Base-by-base conservation (phyloP, 2,113 vertebrate genomes). In the Notothenia coriiceps region DNA sequence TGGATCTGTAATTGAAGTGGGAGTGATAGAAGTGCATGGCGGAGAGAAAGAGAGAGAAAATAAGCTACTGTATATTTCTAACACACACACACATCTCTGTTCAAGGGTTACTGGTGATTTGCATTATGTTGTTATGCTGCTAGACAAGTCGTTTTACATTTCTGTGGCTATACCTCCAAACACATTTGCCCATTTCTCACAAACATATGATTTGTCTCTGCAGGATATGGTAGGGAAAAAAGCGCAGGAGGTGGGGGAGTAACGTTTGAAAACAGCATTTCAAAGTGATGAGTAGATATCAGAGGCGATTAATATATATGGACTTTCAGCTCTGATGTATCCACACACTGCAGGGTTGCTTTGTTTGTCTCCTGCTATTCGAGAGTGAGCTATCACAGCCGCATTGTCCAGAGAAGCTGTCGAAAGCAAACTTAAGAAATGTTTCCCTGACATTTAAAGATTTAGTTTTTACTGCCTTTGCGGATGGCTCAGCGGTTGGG, bases 391-490 rank as follows among this genome's bases (percentile, higher is more conserved):
- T 79, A 60, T 90, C 68, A 74, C 46, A 5, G 46, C 62, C 2
- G 61, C 55, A 68, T 74, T 84, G 80, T 86, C 49, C 67, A 51
- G 65, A 78, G 55, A 69, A 11, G 62, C 65, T 78, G 51, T 65
- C 60, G 68, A 52, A 40, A 79, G 40, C 29, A 29, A 70, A 33
- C 44, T 57, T 13, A 25, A 47, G 18, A 66, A 70, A 49, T 33
- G 18, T 33, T 65, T 70, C 10, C 0, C 44, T 77, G n/a, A 33
- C 10, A 46, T 25, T 25, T 25, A 25, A 25, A 25, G 25, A 25
- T 25, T 2, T 11, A 12, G 25, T 44, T 13, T 57, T 57, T 77
- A 57, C 50, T 71, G 43, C 43, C 46, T 25, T 62, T 1, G 9
- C 49, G 20, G 17, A 50, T 1, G 9, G 33, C 75, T 63, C 69